These are phyloP conservation scores for Peromyscus californicus DNA, from an alignment of 2,113 vertebrate species.

Conservation along the genomic window DNA sequence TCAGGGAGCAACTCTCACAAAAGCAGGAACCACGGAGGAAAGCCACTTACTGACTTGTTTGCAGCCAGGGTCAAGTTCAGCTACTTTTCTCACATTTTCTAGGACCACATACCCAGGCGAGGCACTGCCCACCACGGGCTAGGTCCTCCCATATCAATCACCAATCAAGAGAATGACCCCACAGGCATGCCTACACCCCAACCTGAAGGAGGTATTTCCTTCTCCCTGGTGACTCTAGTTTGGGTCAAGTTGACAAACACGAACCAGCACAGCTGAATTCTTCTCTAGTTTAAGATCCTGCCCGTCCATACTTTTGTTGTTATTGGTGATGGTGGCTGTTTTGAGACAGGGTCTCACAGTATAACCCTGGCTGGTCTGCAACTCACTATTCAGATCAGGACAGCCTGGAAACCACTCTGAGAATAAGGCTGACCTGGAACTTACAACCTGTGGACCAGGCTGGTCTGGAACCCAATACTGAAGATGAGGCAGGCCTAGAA, in stretches of 20 bases:
- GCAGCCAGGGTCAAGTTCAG: not conserved
- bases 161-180: not conserved
- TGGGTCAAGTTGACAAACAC: not conserved
- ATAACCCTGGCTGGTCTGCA: not conserved
- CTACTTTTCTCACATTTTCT: not conserved
- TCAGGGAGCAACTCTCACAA: not conserved
- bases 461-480: not conserved
- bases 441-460: not conserved
- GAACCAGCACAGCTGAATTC: not conserved
- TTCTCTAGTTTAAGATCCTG: slow-evolving; percentile 48
- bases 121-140: not conserved
- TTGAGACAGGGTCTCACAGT: not conserved
- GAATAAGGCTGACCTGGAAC: not conserved
- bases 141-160: not conserved
- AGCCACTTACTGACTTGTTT: not conserved
- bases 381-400: not conserved
- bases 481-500: not conserved
- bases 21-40: not conserved
- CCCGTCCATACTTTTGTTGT: no score
- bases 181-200: no score
- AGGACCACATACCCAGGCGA: not conserved
- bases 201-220: not conserved
- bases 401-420: not conserved
- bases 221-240: not conserved
- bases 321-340: not conserved